Evolutionary conservation across 2,888 invertebrate genomes (phyloP).

Genomic region (Cheiracanthium punctorium): DNA sequence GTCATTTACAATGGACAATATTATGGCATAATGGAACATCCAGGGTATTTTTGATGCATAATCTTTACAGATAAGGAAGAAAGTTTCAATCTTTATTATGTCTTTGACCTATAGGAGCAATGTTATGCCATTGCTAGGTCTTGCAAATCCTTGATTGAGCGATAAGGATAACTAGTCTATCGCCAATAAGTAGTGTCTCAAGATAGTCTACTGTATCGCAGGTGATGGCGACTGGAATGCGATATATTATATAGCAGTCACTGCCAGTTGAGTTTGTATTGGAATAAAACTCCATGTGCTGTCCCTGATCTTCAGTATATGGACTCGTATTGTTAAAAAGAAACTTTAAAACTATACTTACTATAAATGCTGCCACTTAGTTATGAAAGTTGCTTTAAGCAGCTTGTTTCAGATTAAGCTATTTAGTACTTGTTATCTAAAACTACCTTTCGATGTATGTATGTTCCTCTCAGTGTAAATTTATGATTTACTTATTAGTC

Average conservation of each 20-base stretch:
- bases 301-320: slow-evolving; percentile 68
- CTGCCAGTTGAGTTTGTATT: slow-evolving; percentile 69
- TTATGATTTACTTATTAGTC: slow-evolving; percentile 64
- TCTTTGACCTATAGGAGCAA: slow-evolving; percentile 67
- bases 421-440: slow-evolving; percentile 65
- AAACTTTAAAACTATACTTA: slow-evolving; percentile 53
- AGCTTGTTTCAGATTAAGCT: slow-evolving; percentile 58
- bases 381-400: slow-evolving; percentile 50
- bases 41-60: slow-evolving; percentile 81
- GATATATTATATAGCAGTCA: slow-evolving; percentile 68
- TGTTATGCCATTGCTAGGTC: slow-evolving; percentile 56
- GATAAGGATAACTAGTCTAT: slow-evolving; percentile 60
- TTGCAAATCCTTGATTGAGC: slow-evolving; percentile 56
- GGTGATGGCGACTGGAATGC: slow-evolving; percentile 52
- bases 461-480: slow-evolving; percentile 68
- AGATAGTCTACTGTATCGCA: slow-evolving; percentile 61
- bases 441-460: slow-evolving; percentile 69
- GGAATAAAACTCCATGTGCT: slow-evolving; percentile 59
- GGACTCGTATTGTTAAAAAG: slow-evolving; percentile 62
- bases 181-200: slow-evolving; percentile 63
- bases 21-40: slow-evolving; percentile 95
- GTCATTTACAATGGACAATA: slow-evolving; percentile 96
- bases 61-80: slow-evolving; percentile 41
- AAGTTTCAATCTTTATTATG: slow-evolving; percentile 58
- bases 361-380: slow-evolving; percentile 64